Evolutionary conservation across 92 coral and sea anemone species (phyloP), one percentile per base, ranked within the genome.

Genomic region (Anthopleura xanthogrammica): DNA sequence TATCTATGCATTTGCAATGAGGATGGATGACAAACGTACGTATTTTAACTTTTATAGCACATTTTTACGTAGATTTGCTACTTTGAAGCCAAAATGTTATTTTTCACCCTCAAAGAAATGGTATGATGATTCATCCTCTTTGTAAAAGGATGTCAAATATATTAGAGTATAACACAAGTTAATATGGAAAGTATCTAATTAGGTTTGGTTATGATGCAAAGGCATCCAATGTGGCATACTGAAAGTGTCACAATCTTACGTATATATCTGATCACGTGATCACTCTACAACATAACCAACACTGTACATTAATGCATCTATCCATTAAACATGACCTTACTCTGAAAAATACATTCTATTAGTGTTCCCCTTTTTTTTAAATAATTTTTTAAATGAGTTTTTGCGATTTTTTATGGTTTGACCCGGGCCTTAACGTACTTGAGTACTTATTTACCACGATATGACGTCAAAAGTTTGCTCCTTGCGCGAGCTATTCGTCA

Each of bases 351-450:
- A 14, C 13, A 16, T 0, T 0, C n/a, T 0, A 8, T 58, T 12
- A 58, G 1, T 58, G 64, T 29, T 29, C n/a, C 12, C 0, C 4
- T 58, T 8, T 58, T 58, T 58, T 58, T 58, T 1, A 58, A 58
- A 6, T 7, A 58, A 8, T 58, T 58, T 12, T 58, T 58, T 58
- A 14, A 13, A 3, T 58, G 2, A 13, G 0, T 58, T 58, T 58
- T 58, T 58, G 20, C 65, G 4, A 58, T 58, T 58, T 58, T 58
- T 29, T 0, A 58, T 58, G 65, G 65, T 58, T 58, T 58, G 65
- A 58, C 65, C n/a, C 65, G 11, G 65, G 65, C 65, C 65, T 58
- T 58, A 58, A 58, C 65, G 65, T 58, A 58, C 65, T 58, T 58
- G 65, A 58, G 65, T 50, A n/a, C n/a, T n/a, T n/a, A n/a, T n/a